Evolutionary conservation across 1,140 invertebrate species (phyloP).

Genomic region (Anastrepha obliqua): DNA sequence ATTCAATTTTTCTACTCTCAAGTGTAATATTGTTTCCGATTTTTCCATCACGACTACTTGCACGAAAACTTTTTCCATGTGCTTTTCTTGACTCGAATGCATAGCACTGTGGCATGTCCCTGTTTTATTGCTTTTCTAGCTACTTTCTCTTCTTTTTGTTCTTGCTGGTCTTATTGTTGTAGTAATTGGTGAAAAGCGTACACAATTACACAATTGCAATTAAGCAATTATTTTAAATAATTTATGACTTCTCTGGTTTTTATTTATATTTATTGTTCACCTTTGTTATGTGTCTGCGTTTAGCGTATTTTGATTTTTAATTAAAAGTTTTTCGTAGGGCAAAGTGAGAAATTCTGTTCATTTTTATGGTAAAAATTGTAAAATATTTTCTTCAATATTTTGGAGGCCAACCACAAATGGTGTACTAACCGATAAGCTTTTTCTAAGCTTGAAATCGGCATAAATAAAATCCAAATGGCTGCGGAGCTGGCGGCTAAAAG

Average conservation of each 20-base stretch:
- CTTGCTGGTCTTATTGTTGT: neutral
- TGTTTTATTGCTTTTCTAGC: constrained; percentile 14
- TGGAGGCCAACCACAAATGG: no score
- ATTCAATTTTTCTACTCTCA: constrained; percentile 17
- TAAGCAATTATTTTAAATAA: constrained; percentile 59
- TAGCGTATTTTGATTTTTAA: constrained; percentile 53
- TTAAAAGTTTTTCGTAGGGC: constrained; percentile 52
- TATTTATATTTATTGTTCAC: constrained; percentile 59
- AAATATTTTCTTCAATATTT: no score
- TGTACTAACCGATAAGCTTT: no score
- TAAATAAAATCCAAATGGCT: no score
- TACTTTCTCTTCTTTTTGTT: neutral
- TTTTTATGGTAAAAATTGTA: neutral
- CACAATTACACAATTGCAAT: constrained; percentile 55
- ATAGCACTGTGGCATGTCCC: neutral
- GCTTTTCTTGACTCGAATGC: neutral
- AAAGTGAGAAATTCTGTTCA: neutral
- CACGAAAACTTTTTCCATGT: neutral
- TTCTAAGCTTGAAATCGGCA: no score
- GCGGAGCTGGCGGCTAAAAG: no score
- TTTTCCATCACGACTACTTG: neutral
- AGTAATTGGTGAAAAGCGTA: neutral
- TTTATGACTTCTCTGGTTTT: constrained; percentile 56
- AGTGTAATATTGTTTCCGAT: neutral
- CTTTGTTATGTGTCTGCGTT: constrained; percentile 46